Evolutionary conservation across 2,113 vertebrate genomes (phyloP).

Genomic region (Oreotrochilus melanogaster): DNA sequence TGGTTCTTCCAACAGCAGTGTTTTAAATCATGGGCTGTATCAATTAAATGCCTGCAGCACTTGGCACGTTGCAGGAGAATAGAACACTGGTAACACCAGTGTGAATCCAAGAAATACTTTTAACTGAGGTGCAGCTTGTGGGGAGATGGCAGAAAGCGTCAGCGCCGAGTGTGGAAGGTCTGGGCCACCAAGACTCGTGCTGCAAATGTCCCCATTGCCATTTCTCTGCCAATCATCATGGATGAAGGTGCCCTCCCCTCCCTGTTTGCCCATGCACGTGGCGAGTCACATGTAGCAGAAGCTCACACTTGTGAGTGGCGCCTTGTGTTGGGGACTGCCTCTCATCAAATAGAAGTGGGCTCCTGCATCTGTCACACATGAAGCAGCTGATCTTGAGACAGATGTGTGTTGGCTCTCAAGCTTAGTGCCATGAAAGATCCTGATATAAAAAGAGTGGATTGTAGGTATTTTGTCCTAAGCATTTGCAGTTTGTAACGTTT

Average conservation of each 20-base stretch:
- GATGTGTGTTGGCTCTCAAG: not conserved
- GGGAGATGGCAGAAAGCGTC: not conserved
- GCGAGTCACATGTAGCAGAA: accelerated
- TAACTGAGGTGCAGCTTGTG: not conserved
- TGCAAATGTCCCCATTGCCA: accelerated
- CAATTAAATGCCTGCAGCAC: not conserved
- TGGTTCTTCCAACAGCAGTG: not conserved
- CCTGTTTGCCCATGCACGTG: accelerated
- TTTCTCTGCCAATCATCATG: not conserved
- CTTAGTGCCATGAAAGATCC: not conserved
- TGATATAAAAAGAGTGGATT: not conserved
- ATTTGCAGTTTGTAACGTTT: not conserved
- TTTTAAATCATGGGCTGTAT: not conserved
- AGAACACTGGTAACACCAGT: accelerated
- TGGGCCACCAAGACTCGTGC: not conserved
- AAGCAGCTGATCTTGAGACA: not conserved
- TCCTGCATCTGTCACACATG: accelerated
- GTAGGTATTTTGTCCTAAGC: not conserved
- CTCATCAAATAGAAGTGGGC: not conserved
- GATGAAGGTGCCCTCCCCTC: not conserved
- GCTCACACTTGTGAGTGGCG: not conserved
- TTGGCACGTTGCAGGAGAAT: accelerated
- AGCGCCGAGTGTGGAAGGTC: accelerated
- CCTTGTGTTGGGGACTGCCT: accelerated
- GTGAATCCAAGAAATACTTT: not conserved